Evolutionary conservation across 1,140 invertebrate genomes (phyloP), one percentile per base, ranked within the genome.

Genomic region (Ceratoteleas bidentatus): DNA sequence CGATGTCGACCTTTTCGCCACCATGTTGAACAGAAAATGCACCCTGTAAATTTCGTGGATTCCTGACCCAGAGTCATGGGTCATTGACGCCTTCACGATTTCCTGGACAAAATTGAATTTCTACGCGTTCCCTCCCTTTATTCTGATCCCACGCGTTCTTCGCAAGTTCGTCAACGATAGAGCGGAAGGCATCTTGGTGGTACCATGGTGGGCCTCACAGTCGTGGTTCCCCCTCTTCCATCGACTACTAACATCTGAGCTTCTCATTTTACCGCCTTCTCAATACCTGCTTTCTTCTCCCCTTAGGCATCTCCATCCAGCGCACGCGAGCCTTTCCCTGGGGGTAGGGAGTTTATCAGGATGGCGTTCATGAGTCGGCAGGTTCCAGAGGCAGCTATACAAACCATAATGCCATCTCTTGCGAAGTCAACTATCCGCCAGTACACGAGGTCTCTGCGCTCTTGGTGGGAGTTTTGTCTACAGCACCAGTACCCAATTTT

Each of bases 381-480:
- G 13, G 36, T 65, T 13, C 65, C 53, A 16, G 1, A 6, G 6
- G 0, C 1, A 36, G 60, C 60, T 1, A 3, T 53, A 10, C n/a
- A 53, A 3, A n/a, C 8, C 2, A 1, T 14, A 33, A 4, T 33
- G 10, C 75, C 84, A 0, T 89, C 87, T 13, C 16, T 88, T 6
- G 62, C 85, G 0, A 47, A 84, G 1, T 74, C 65, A 32, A 87
- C 87, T 2, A 56, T 84, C 4, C 82, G 85, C 13, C 87, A 89
- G 38, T 89, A 88, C 69, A 78, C 84, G n/a, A 52, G 58, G 0
- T 72, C 79, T 7, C 60, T 85, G 6, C 87, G 84, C 54, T 49
- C 54, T 8, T 88, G 86, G 86, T 85, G 87, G 75, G 6, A 62
- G 6, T 90, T 85, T 68, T 86, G 85, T 64, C 11, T 52, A 47